A percentile compares a stretch with the other conserved stretches of the same genome.
These are phyloP conservation scores for Clostera curtula DNA, from an alignment of 2,888 invertebrate genomes.

Conservation along the genomic window DNA sequence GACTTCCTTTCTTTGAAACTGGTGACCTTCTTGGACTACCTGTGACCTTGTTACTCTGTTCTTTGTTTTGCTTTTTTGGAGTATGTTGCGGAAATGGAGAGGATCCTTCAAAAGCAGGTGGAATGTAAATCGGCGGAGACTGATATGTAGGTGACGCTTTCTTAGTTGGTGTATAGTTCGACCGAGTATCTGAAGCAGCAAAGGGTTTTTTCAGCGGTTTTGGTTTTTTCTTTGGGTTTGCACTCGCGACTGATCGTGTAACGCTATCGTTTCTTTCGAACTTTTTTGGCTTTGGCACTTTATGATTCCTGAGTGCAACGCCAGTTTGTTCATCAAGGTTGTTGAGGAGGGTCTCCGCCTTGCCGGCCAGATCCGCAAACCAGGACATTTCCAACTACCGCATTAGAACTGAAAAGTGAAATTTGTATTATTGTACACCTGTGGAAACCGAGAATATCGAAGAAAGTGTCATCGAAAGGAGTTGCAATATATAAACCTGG, in stretches of 20 bases:
- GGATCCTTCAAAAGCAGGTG: too few relatives aligned
- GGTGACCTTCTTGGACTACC: slow-evolving; percentile 25
- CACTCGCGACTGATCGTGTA: slow-evolving; percentile 24
- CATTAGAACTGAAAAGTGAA: slow-evolving; percentile 25
- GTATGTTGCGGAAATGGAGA: too few relatives aligned
- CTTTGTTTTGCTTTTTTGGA: too few relatives aligned
- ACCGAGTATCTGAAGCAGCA: slow-evolving; percentile 30
- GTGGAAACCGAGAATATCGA: not conserved
- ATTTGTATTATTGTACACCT: not conserved
- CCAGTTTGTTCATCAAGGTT: slow-evolving; percentile 85
- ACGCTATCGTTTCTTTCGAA: slow-evolving; percentile 24
- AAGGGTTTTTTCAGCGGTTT: slow-evolving; percentile 29
- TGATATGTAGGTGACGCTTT: slow-evolving; percentile 25
- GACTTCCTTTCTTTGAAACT: slow-evolving; percentile 23
- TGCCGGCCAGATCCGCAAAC: slow-evolving; percentile 83
- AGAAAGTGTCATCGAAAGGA: too few relatives aligned
- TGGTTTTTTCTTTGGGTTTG: slow-evolving; percentile 31
- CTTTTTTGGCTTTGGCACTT: slow-evolving; percentile 34
- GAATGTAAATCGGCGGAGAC: too few relatives aligned
- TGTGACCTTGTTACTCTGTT: too few relatives aligned
- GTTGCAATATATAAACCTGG: too few relatives aligned
- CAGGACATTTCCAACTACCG: slow-evolving; percentile 76
- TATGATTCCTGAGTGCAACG: slow-evolving; percentile 70
- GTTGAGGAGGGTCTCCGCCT: slow-evolving; percentile 83
- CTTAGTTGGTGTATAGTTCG: slow-evolving; percentile 23